Evolutionary conservation across 1,140 invertebrate species (phyloP).

Genomic region (Drosophila setifemur): DNA sequence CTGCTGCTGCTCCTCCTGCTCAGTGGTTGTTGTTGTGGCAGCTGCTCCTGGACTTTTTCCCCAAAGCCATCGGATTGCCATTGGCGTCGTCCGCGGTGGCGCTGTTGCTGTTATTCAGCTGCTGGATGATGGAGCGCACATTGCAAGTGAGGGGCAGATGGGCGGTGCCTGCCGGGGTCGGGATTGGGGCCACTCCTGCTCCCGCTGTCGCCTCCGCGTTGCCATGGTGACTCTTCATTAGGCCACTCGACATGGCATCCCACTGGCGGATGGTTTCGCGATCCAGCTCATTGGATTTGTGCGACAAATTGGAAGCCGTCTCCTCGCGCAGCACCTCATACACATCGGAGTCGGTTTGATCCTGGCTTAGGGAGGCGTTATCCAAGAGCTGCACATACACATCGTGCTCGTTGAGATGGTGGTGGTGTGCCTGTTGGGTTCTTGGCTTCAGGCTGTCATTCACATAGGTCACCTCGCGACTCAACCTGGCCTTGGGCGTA

Average conservation of each 20-base stretch:
- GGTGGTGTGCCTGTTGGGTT: slow-evolving; percentile 16
- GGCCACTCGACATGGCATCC: slow-evolving; percentile 92
- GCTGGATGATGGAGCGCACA: slow-evolving; percentile 74
- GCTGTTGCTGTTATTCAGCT: slow-evolving; percentile 57
- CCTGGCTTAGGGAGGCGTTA: slow-evolving; percentile 24
- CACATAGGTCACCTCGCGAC: slow-evolving; percentile 88
- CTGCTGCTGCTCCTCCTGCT: background rate
- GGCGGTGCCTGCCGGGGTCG: slow-evolving; percentile 25
- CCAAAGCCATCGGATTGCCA: slow-evolving; percentile 26
- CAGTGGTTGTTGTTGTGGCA: slow-evolving; percentile 25
- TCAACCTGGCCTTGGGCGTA: slow-evolving; percentile 83
- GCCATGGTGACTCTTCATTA: slow-evolving; percentile 83
- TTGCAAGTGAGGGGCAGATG: slow-evolving; percentile 63
- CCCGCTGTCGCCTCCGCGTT: background rate
- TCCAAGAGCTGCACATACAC: slow-evolving; percentile 85
- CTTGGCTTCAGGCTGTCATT: slow-evolving; percentile 83
- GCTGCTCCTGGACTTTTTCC: slow-evolving; percentile 35
- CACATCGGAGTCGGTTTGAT: slow-evolving; percentile 60
- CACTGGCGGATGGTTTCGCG: slow-evolving; percentile 92
- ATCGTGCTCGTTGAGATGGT: slow-evolving; percentile 83
- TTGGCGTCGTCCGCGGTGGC: slow-evolving; percentile 40
- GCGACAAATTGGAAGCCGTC: slow-evolving; percentile 68
- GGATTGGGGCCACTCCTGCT: slow-evolving; percentile 8
- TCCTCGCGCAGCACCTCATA: slow-evolving; percentile 80
- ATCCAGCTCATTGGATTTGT: slow-evolving; percentile 88